Percentiles rank a stretch among this genome's conserved stretches.
These are phyloP conservation scores for Cheumatopsyche charites DNA, from an alignment of 1,140 invertebrate species.

Conservation along the genomic window DNA sequence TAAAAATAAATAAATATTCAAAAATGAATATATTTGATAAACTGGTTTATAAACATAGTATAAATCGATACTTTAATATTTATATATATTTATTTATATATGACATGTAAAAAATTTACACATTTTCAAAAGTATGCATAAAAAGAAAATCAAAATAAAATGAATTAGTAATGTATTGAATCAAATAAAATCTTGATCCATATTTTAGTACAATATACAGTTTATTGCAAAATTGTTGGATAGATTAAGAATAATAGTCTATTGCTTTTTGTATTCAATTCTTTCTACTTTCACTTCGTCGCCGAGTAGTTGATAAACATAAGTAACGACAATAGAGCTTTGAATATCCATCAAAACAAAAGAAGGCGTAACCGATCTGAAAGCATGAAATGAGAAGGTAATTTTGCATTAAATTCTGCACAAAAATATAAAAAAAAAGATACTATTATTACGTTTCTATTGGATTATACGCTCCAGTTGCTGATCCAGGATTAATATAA, in stretches of 20 bases:
- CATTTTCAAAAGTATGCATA: too few relatives aligned
- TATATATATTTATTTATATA: too few relatives aligned
- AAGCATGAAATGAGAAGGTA: constrained; percentile 39
- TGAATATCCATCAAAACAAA: constrained; percentile 99
- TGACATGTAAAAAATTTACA: too few relatives aligned
- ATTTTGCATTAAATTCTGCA: not conserved
- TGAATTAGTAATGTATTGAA: too few relatives aligned
- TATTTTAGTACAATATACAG: too few relatives aligned
- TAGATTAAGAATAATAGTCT: constrained; percentile 50
- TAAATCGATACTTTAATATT: too few relatives aligned
- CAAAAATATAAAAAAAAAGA: not conserved
- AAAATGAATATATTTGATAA: too few relatives aligned
- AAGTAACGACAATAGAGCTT: constrained; percentile 95
- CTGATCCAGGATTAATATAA: constrained; percentile 99
- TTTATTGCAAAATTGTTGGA: not conserved
- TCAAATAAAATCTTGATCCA: too few relatives aligned
- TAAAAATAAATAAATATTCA: too few relatives aligned
- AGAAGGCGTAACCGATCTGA: constrained; percentile 88
- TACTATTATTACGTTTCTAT: constrained; percentile 76
- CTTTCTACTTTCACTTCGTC: constrained; percentile 99
- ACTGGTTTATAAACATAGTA: too few relatives aligned
- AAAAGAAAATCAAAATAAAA: too few relatives aligned
- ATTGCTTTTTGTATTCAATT: constrained; percentile 95
- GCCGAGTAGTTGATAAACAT: constrained; percentile 96
- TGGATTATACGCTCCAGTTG: constrained; percentile 96